Conservation (phyloP, 2,888 invertebrate species). For the Pollenia labialis region DNA sequence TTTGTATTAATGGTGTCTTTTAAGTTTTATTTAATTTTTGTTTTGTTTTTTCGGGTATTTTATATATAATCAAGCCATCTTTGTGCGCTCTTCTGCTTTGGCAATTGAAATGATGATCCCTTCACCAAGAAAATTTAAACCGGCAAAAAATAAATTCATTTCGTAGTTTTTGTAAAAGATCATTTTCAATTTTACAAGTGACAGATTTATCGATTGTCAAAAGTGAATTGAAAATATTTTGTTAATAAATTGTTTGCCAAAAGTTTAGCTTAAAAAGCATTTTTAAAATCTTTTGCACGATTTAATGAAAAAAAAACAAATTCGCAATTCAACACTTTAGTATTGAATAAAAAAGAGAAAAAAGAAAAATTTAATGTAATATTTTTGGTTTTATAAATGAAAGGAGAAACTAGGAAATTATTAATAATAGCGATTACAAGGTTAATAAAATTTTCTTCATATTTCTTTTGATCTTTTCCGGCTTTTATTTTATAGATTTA, state of each 20-base stretch:
- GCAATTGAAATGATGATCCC: slow-evolving; percentile 60
- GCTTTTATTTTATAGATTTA: too few relatives aligned
- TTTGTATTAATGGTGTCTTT: slow-evolving; percentile 45
- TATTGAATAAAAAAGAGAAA: background rate
- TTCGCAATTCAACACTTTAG: slow-evolving; percentile 56
- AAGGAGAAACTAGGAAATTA: slow-evolving; percentile 19
- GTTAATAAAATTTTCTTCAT: background rate
- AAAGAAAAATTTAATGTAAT: background rate
- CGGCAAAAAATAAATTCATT: slow-evolving; percentile 37
- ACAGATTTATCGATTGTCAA: slow-evolving; percentile 69
- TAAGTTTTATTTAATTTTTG: slow-evolving; percentile 39
- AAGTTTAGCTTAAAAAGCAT: background rate
- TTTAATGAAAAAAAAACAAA: slow-evolving; percentile 30
- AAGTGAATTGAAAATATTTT: slow-evolving; percentile 11
- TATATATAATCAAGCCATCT: slow-evolving; percentile 72
- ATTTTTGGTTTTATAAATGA: background rate
- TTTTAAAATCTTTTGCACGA: slow-evolving; percentile 22
- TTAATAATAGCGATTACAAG: background rate
- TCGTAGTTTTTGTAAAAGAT: slow-evolving; percentile 42
- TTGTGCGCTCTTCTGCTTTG: slow-evolving; percentile 12
- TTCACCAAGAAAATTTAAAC: slow-evolving; percentile 47
- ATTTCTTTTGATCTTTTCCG: background rate
- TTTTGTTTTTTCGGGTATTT: slow-evolving; percentile 33
- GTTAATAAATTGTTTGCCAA: slow-evolving; percentile 18
- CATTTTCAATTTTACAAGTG: slow-evolving; percentile 53